phyloP scores from a whole-genome alignment of 2,888 invertebrate species.

The Idaea dimidiata region DNA sequence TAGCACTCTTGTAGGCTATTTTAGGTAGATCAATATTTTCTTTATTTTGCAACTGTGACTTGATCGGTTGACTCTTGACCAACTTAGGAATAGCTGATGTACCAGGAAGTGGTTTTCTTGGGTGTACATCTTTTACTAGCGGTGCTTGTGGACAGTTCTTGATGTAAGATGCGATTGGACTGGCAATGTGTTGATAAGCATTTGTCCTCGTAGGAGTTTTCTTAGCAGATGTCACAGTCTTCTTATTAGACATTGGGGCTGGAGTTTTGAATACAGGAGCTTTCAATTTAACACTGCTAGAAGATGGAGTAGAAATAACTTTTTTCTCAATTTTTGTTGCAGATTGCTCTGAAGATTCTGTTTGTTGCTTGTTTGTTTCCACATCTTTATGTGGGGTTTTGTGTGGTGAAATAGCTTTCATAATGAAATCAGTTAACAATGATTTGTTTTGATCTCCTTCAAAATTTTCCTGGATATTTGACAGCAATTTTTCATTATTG shows the following conservation, averaged over 20 bases:
- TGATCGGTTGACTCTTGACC: conserved; percentile 32
- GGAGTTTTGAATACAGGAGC: conserved; percentile 51
- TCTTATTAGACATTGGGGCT: conserved; percentile 37
- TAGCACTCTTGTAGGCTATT: conserved; percentile 60
- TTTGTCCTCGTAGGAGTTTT: conserved; percentile 44
- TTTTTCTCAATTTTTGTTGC: background rate
- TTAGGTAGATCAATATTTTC: conserved; percentile 55
- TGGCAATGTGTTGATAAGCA: conserved; percentile 55
- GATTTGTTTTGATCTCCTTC: too few species aligned
- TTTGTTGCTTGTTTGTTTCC: conserved; percentile 1
- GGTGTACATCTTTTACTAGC: conserved; percentile 53
- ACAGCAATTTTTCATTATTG: too few species aligned
- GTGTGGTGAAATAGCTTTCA: background rate
- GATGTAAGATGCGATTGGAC: conserved; percentile 67
- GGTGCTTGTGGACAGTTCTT: conserved; percentile 56
- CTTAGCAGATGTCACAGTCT: conserved; percentile 37
- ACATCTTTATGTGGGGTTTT: conserved; percentile 1
- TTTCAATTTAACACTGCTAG: conserved; percentile 23
- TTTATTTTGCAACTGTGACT: conserved; percentile 37
- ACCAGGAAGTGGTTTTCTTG: conserved; percentile 51
- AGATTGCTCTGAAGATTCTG: background rate
- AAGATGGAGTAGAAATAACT: background rate
- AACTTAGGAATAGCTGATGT: conserved; percentile 54
- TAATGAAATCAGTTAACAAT: too few species aligned
- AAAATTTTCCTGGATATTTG: too few species aligned